Evolutionary conservation across 2,888 invertebrate genomes (phyloP).

Genomic region (Hyppa rectilinea): DNA sequence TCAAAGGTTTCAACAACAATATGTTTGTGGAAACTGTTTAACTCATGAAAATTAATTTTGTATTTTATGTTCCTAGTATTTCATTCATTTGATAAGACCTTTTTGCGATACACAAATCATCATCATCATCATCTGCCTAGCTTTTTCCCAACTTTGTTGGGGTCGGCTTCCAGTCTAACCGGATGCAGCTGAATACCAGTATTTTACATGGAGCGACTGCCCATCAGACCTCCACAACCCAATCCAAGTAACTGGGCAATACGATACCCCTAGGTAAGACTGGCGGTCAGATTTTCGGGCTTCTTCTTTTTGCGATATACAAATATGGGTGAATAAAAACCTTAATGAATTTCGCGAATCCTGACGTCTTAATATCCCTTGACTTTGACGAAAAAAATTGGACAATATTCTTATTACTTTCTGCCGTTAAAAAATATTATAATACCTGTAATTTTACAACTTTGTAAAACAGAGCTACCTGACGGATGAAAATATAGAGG

Average conservation of each 20-base stretch:
- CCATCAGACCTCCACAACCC: too few species aligned
- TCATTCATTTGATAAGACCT: not conserved
- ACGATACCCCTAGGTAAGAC: too few species aligned
- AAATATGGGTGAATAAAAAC: not conserved
- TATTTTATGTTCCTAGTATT: not conserved
- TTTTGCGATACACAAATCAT: not conserved
- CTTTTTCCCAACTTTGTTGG: too few species aligned
- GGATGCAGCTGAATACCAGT: too few species aligned
- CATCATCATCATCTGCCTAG: too few species aligned
- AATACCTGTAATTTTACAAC: not conserved
- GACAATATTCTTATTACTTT: not conserved
- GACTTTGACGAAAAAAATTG: not conserved
- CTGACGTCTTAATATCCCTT: too few species aligned
- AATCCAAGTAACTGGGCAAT: too few species aligned
- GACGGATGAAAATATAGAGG: not conserved
- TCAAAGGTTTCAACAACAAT: slow-evolving; percentile 28
- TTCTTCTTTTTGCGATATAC: not conserved
- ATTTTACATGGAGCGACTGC: too few species aligned
- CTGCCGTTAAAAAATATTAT: not conserved
- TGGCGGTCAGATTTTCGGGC: too few species aligned
- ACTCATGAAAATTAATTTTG: slow-evolving; percentile 1
- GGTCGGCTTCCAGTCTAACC: too few species aligned
- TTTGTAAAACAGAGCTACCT: not conserved
- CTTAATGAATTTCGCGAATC: not conserved
- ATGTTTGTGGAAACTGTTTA: slow-evolving; percentile 14